These are phyloP conservation scores for Clusia tigrina DNA, from an alignment of 2,888 invertebrate genomes.

Conservation along the genomic window DNA sequence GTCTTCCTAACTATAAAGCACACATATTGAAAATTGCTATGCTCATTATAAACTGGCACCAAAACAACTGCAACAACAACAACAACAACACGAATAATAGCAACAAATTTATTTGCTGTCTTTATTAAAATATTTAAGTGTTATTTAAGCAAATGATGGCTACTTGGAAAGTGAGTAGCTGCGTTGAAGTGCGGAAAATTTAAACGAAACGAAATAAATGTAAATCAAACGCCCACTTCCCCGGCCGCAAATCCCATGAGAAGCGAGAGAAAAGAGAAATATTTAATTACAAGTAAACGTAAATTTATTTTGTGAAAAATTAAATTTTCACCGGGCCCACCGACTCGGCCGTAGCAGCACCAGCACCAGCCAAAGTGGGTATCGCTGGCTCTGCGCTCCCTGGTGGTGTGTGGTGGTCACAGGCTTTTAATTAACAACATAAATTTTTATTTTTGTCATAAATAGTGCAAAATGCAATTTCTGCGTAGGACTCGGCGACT, in stretches of 20 bases:
- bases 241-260: background rate
- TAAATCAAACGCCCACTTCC: background rate
- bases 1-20: too few relatives aligned
- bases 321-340: too few relatives aligned
- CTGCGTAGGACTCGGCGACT: background rate
- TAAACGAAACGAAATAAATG: background rate
- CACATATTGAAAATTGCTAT: too few relatives aligned
- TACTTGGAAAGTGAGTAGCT: background rate
- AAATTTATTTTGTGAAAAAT: background rate
- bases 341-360: too few relatives aligned
- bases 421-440: slow-evolving; percentile 10
- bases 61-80: too few relatives aligned
- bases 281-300: background rate
- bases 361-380: too few relatives aligned
- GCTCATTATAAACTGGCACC: too few relatives aligned
- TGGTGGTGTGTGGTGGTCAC: background rate
- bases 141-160: background rate
- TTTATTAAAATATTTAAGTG: too few relatives aligned
- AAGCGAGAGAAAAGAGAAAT: background rate
- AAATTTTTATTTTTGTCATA: slow-evolving; percentile 1
- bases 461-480: background rate
- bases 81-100: too few relatives aligned
- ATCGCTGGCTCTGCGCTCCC: background rate
- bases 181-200: background rate
- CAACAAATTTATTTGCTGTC: too few relatives aligned